Percentiles rank a stretch among this genome's conserved stretches.
Conservation (phyloP, 2,113 vertebrate genomes). For the Chionis minor region DNA sequence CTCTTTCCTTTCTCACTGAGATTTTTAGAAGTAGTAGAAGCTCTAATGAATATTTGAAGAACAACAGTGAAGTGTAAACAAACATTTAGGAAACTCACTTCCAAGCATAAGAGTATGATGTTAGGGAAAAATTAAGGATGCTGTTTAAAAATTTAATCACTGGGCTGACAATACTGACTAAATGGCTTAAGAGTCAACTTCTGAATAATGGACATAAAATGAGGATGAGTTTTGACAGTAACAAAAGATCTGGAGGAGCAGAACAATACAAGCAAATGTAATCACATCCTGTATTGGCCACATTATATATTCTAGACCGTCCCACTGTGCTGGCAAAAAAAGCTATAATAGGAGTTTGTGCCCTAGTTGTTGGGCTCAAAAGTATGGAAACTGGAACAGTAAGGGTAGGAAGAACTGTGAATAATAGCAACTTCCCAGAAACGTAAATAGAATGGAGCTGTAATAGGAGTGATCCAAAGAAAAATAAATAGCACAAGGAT, state of each 20-base stretch:
- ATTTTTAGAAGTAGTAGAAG: background rate
- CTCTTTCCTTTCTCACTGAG: background rate
- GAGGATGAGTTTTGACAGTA: background rate
- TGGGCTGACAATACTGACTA: background rate
- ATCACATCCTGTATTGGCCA: background rate
- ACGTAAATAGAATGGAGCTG: background rate
- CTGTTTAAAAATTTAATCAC: background rate
- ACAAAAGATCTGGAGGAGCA: background rate
- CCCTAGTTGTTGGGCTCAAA: background rate
- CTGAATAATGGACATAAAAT: background rate
- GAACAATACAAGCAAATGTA: background rate
- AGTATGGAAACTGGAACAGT: background rate
- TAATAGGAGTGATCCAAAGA: background rate
- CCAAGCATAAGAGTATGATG: background rate
- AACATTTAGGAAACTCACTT: background rate
- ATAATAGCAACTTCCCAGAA: background rate
- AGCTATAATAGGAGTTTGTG: background rate
- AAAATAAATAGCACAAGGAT: background rate
- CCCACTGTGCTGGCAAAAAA: background rate
- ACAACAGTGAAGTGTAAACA: background rate
- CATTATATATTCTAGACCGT: background rate
- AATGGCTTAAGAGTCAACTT: background rate
- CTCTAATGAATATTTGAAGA: background rate
- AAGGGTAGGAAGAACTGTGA: background rate
- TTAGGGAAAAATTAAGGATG: background rate